phyloP scores from a whole-genome alignment of 1,140 invertebrate genomes.

The Pogonognathellus flavescens region DNA sequence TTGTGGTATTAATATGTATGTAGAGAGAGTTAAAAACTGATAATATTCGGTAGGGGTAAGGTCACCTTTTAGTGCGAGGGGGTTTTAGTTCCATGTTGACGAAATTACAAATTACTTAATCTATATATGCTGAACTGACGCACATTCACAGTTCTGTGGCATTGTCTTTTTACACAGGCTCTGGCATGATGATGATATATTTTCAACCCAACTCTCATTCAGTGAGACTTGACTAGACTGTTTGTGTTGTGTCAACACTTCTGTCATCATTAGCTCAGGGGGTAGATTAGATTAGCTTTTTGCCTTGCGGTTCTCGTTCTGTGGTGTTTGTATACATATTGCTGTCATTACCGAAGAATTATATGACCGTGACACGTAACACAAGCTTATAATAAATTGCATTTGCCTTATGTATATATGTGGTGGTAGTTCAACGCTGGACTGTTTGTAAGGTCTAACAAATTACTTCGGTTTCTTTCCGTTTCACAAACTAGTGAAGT shows the following conservation, averaged over 20 bases:
- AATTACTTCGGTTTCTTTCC: conserved; percentile 23
- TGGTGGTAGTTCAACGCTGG: neutral
- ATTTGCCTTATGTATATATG: neutral
- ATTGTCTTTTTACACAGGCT: too few species aligned
- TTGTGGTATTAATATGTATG: too few species aligned
- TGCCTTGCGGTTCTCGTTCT: conserved; percentile 37
- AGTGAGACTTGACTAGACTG: neutral
- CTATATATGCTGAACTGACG: too few species aligned
- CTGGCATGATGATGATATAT: neutral
- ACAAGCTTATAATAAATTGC: conserved; percentile 27
- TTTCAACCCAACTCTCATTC: neutral
- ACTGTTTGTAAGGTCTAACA: neutral
- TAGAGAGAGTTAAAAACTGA: too few species aligned
- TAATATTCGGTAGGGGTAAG: too few species aligned
- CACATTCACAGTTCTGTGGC: too few species aligned
- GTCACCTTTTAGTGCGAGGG: too few species aligned
- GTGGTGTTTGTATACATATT: neutral
- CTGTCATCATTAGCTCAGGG: conserved; percentile 23
- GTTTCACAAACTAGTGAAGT: neutral
- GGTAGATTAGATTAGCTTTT: conserved; percentile 46
- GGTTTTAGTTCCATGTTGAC: too few species aligned
- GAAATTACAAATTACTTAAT: too few species aligned
- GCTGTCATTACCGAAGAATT: conserved; percentile 23
- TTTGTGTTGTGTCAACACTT: conserved; percentile 20
- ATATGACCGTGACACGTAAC: conserved; percentile 20